Evolutionary conservation across 2,888 invertebrate genomes (phyloP).

Genomic region (Epinotia ramella): DNA sequence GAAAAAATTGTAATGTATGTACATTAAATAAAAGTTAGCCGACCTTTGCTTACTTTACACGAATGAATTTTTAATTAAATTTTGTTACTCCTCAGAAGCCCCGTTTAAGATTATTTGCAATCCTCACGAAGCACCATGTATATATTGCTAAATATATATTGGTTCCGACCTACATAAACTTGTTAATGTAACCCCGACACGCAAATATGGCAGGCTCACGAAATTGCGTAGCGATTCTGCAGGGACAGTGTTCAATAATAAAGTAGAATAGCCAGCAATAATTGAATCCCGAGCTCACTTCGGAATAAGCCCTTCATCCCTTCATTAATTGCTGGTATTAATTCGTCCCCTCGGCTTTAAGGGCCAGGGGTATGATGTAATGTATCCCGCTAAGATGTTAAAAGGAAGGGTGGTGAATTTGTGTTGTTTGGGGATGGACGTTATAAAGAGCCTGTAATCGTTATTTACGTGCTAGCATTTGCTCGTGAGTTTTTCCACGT

Average conservation of each 20-base stretch:
- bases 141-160: background rate
- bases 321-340: conserved; percentile 79
- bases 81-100: no score
- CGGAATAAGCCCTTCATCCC: conserved; percentile 60
- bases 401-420: background rate
- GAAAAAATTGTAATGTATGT: no score
- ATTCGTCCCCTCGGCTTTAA: conserved; percentile 62
- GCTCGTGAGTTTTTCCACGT: no score
- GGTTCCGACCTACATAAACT: background rate
- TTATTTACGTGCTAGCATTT: background rate
- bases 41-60: no score
- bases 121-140: no score
- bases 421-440: background rate
- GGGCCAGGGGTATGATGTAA: conserved; percentile 26
- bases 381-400: conserved; percentile 6
- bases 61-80: no score
- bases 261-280: conserved; percentile 65
- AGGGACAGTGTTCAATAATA: conserved; percentile 28
- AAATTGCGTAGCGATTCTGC: conserved; percentile 14
- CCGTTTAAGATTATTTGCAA: no score
- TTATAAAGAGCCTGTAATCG: background rate
- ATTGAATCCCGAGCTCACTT: conserved; percentile 70
- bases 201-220: background rate
- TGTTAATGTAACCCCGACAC: background rate
- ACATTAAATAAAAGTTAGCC: no score